Conservation (phyloP, 2,888 invertebrate species). For the Ethmia dodecea region DNA sequence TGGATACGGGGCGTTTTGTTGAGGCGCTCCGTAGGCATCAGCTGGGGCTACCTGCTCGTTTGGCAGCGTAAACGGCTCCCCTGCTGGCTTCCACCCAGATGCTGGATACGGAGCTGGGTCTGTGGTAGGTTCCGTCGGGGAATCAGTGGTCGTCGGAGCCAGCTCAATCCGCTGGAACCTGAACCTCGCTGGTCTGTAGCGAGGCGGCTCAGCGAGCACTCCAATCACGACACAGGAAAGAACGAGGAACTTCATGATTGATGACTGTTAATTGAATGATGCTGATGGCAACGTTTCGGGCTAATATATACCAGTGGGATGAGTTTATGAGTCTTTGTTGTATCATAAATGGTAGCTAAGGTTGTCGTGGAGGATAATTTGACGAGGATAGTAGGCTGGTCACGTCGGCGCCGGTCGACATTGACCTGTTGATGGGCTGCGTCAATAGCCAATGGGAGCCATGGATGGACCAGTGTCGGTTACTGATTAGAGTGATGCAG, state of each 20-base stretch:
- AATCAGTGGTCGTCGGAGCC: constrained; percentile 61
- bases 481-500: constrained; percentile 2
- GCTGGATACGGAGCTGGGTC: constrained; percentile 35
- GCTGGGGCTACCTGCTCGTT: constrained; percentile 30
- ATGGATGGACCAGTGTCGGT: constrained; percentile 8
- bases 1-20: constrained; percentile 44
- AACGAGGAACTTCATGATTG: constrained; percentile 54
- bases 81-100: constrained; percentile 62
- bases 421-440: constrained; percentile 43
- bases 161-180: constrained; percentile 63
- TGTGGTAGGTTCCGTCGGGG: constrained; percentile 41
- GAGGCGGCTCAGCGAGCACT: constrained; percentile 60
- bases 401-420: constrained; percentile 54
- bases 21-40: constrained; percentile 40
- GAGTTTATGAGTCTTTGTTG: constrained; percentile 56
- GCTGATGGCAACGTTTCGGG: constrained; percentile 13
- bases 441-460: constrained; percentile 24
- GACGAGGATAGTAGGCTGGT: constrained; percentile 25
- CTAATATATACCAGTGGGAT: constrained; percentile 44
- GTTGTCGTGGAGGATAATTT: constrained; percentile 43
- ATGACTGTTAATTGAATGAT: constrained; percentile 22
- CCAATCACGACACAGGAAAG: constrained; percentile 40
- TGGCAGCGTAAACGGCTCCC: constrained; percentile 45
- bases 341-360: constrained; percentile 47
- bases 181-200: constrained; percentile 65